Evolutionary conservation across 2,113 vertebrate species (phyloP), one percentile per base, ranked within the genome.

Genomic region (Toxostoma redivivum): DNA sequence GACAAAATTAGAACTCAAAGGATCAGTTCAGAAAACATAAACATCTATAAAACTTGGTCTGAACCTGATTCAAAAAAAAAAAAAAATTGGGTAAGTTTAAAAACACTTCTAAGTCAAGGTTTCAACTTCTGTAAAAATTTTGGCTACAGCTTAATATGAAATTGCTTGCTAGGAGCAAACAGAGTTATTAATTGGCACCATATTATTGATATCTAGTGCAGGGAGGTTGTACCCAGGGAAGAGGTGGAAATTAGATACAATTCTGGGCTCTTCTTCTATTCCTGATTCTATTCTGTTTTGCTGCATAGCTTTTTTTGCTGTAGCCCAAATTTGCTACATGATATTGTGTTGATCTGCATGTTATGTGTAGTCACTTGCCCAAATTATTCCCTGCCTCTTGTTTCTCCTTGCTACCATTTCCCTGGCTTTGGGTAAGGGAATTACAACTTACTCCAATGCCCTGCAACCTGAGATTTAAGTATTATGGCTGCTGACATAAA

Each of bases 401-500:
- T 58, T 86, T 81, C 69, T 91, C 38, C 38, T 61, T 76, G 12
- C 12, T 85, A 25, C 40, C 31, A 48, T 51, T 79, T 90, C 45
- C 14, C 37, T 69, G 53, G 74, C 54, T 50, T 69, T 50, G 42
- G 31, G 65, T 74, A 87, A 95, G 44, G 38, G 90, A 94, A 88
- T 90, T 90, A 88, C 82, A 85, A 94, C 27, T 90, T 92, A 50
- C 17, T 81, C 56, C 24, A 78, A 7, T 76, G 54, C 25, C 47
- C 64, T 93, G 64, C 76, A 90, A 92, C 33, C 67, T 65, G 47
- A 93, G 50, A 93, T 91, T 88, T 81, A 86, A 48, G 76, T 78
- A 87, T 94, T 84, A 89, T 30, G 9, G 31, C 28, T 67, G 33
- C 37, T 72, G 53, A 84, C 74, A 91, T 82, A 89, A 95, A 93